Evolutionary conservation across 1,140 invertebrate genomes (phyloP), one percentile per base, ranked within the genome.

Genomic region (Hylaeus volcanicus): DNA sequence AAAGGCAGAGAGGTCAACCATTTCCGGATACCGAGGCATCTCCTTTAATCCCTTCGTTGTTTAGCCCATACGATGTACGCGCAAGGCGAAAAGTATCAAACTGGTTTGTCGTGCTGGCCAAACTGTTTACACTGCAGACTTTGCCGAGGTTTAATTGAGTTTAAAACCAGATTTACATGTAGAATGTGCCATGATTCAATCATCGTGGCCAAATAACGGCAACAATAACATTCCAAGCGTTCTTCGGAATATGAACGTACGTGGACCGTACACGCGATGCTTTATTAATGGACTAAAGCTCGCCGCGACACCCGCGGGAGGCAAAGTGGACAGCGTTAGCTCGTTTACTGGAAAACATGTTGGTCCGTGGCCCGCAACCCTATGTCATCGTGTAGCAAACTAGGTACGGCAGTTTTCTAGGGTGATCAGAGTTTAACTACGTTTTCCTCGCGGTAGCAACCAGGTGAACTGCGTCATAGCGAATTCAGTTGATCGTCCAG

Each of bases 211-310:
- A 26, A 26, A 26, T 26, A 26, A 26, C 26, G 26, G 26, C 26
- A 26, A 26, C 26, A 26, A 26, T 26, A 26, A 26, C 26, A 26
- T 26, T 26, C 26, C 26, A 26, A 26, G 26, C 26, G 26, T 26
- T 26, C 26, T 26, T 26, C 26, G 26, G 26, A 26, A 26, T 26
- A 48, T 2, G 9, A 11, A 14, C 39, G 73, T 12, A n/a, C 61
- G 41, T 39, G n/a, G 41, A 39, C 51, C 8, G 63, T 58, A 70
- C 43, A 41, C 41, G 63, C 64, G 64, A 41, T 26, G 72, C 83
- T 85, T 86, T 82, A 86, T 86, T 86, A 86, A 86, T 82, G 85
- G 72, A 82, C 55, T 73, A 82, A 82, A 72, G 79, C 37, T 63
- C 45, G 51, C 43, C 43, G 39, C 58, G 70, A 55, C 58, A 69